phyloP scores from a whole-genome alignment of 2,888 invertebrate genomes.

The Ctenicera cuprea region DNA sequence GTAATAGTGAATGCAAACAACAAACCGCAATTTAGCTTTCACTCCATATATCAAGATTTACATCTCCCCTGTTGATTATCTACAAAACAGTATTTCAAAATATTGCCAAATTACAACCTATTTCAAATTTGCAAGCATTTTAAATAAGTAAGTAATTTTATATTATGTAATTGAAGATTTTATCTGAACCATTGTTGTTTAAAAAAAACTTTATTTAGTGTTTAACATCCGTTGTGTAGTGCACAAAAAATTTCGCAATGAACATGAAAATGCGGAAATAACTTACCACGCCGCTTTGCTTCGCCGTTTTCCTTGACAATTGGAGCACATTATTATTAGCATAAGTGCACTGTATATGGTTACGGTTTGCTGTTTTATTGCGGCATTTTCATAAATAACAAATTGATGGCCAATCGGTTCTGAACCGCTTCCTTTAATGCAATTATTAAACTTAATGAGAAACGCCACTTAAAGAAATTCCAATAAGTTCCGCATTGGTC shows the following conservation, averaged over 20 bases:
- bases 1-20: no score
- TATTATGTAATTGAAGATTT: neutral
- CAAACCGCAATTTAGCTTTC: no score
- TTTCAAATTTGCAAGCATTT: neutral
- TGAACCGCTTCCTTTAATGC: neutral
- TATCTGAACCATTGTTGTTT: conserved; percentile 28
- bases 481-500: neutral
- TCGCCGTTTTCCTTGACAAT: conserved; percentile 66
- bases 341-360: conserved; percentile 54
- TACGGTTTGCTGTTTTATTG: conserved; percentile 51
- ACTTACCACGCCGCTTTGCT: conserved; percentile 65
- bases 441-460: neutral
- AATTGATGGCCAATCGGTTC: conserved; percentile 17
- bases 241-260: conserved; percentile 41
- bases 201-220: conserved; percentile 16
- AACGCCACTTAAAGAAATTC: neutral
- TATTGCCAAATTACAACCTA: neutral
- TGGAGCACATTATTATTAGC: conserved; percentile 67
- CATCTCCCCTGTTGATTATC: neutral
- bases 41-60: no score
- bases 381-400: conserved; percentile 33
- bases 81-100: conserved; percentile 1
- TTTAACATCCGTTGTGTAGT: conserved; percentile 33
- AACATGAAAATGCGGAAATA: conserved; percentile 49
- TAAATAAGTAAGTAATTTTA: neutral